Conservation (phyloP, 2,113 vertebrate species). For the Ciconia stormi region DNA sequence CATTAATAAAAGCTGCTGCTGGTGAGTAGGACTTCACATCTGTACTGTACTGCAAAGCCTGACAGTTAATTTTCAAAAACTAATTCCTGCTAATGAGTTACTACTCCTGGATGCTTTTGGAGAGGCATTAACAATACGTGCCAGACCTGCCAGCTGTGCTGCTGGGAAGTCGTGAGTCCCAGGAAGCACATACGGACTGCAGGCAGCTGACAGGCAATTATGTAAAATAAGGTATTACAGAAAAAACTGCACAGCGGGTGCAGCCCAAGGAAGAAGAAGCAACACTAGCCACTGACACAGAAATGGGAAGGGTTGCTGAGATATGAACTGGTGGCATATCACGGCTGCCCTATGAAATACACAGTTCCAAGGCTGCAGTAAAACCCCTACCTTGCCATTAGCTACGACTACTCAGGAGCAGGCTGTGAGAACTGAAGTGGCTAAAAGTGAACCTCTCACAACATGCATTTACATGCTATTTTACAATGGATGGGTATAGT, state of each 20-base stretch:
- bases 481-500: neutral
- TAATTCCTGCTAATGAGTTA: slow-evolving; percentile 25
- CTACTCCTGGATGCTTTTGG: slow-evolving; percentile 14
- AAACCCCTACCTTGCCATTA: neutral
- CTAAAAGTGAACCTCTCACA: neutral
- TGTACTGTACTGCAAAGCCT: neutral
- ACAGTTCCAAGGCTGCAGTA: neutral
- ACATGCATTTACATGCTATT: accelerated
- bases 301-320: neutral
- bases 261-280: neutral
- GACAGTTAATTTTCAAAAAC: slow-evolving; percentile 12
- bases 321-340: neutral
- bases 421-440: neutral
- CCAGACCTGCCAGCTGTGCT: slow-evolving; percentile 14
- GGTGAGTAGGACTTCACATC: neutral
- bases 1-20: neutral
- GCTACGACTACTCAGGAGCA: accelerated
- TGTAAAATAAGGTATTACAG: neutral
- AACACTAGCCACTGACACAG: neutral
- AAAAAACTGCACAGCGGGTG: neutral
- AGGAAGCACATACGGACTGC: neutral
- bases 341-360: neutral
- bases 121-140: neutral
- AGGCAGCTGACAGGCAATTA: neutral
- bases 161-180: neutral